Base-by-base conservation (phyloP, 2,888 invertebrate species). In the Dioctria linearis region DNA sequence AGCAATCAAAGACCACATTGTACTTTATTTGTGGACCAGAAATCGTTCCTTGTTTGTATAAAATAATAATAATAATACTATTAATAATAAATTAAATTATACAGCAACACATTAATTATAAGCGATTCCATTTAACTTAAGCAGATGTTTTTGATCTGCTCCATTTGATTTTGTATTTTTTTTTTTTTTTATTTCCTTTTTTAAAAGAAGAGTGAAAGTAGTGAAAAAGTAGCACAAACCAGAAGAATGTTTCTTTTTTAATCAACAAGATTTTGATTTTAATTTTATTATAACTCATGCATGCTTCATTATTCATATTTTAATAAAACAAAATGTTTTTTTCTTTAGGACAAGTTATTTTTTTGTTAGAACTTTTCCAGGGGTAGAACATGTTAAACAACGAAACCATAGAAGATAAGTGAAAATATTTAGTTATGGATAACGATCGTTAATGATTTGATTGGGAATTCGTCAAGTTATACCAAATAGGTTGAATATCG, bases 171-270 rank as follows among this genome's bases (percentile, higher is more conserved):
- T 43, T 66, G n/a, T 61, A 3, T 9, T 43, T 66, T 2, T 40
- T 9, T 25, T 25, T 25, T 65, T 40, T 65, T 59, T 59, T 59
- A 5, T 0, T 4, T 11, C 3, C 5, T 3, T 54, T 54, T 54
- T 25, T 25, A 25, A 54, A 4, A 54, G 54, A 8, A 54, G 0
- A 54, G 49, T 76, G 63, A 76, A 75, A 63, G 63, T 76, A 63
- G 63, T 63, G 63, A 61, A 63, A 61, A 63, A 76, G 76, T 76
- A 76, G 76, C 76, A 76, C 76, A 76, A 76, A 76, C 63, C 76
- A 63, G 63, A 76, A 76, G 63, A 42, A 49, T 61, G 6, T 46
- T 63, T 61, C 25, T 25, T 63, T 63, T 61, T 73, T 73, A n/a
- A 57, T 76, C 39, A 49, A 37, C n/a, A 43, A 76, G 25, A 25